Base-by-base conservation (phyloP, 2,797 vertebrate genomes). In the Betta splendens region DNA sequence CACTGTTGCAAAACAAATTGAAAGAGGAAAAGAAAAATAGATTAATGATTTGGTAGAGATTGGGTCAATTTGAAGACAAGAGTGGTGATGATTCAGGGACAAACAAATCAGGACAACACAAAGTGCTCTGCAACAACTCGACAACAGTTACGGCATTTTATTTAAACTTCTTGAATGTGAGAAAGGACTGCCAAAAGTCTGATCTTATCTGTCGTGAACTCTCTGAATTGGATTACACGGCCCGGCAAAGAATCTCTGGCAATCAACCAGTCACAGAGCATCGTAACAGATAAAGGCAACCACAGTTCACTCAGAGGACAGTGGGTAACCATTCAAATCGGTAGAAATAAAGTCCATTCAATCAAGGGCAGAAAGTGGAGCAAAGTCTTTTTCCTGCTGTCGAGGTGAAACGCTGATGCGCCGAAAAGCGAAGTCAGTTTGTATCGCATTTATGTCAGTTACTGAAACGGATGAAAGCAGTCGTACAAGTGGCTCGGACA, bases 1-100 rank as follows among this genome's bases (percentile, higher is more conserved):
- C 80, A 90, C 96, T 96, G 92, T 59, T 80, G 88, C 43, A 79
- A 80, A 21, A 72, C 43, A 77, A 49, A 61, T 49, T 43, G 48
- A 51, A 69, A 64, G 32, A 61, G 18, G 51, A 29, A 48, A 20
- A 31, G 44, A 29, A 50, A 51, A 37, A 64, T 15, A 43, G 54
- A 61, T 40, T 28, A 33, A 66, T 56, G 37, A 42, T 40, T 40
- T 28, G 37, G 49, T 40, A 40, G 11, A 15, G 32, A 20, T 51
- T 12, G 45, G 47, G 40, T 53, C 3, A 10, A 44, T 60, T 50
- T 44, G n/a, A 40, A 57, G 20, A 50, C 17, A 62, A 17, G 28
- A 44, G 11, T 5, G 37, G 16, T 54, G 36, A 51, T 43, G 46
- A 63, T 63, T 51, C 36, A 48, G 50, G 48, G 53, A 76, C 36